Evolutionary conservation across 1,140 invertebrate species (phyloP), one percentile per base, ranked within the genome.

Genomic region (Cepaea nemoralis): DNA sequence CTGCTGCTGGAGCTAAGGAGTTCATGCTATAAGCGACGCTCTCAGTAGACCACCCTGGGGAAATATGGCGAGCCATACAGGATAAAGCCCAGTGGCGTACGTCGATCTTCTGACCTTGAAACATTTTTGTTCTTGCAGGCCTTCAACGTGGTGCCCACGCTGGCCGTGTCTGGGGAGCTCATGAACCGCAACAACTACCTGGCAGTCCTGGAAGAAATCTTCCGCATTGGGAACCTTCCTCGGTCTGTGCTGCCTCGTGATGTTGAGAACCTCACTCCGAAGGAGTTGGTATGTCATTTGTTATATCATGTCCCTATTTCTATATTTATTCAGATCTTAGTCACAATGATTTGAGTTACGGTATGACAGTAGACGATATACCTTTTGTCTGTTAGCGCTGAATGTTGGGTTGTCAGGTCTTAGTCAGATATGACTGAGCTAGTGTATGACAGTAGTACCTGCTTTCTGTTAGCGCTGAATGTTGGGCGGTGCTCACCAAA

Each of bases 171-270:
- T 33, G 85, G 85, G 66, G 89, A 91, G 80, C 12, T 90, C 40
- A 91, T 91, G 91, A 92, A 91, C 81, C 78, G 82, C 12, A 89
- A 90, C 75, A 92, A 92, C 84, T 91, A 90, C 81, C 73, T 87
- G 24, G 83, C 82, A 0, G 83, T 92, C 24, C 77, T 92, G 48
- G 90, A 92, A 78, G 91, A 92, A 82, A 91, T 92, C 22, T 83
- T 91, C 22, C 88, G 89, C 76, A 88, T 81, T 27, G 86, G 85
- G 5, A 89, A 86, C 81, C 45, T 90, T 1, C 82, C 80, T 37
- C 76, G 88, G 14, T 84, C 84, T 31, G 79, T 82, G 35, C 70
- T 91, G 37, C 88, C 90, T 16, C 40, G 83, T 14, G 76, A 88
- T 71, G 89, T 90, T 66, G 78, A 86, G 59, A 86, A 82, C 10